Conservation (phyloP, 2,113 vertebrate species). For the Telmatochromis bifrenatus region DNA sequence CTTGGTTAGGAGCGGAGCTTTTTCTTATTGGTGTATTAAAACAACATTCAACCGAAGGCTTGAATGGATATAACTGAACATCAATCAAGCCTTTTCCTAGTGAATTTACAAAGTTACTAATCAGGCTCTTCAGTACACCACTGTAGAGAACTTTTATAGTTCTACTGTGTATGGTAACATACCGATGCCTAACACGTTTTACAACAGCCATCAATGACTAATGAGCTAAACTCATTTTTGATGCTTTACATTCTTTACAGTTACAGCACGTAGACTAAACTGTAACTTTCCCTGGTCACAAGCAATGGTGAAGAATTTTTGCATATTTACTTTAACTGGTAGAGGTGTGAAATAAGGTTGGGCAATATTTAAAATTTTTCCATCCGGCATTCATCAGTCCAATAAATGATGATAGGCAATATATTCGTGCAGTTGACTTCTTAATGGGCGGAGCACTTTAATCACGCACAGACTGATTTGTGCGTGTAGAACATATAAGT, state of each 20-base stretch:
- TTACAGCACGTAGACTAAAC: neutral
- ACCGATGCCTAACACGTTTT: neutral
- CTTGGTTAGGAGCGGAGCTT: neutral
- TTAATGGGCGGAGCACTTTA: neutral
- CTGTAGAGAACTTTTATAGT: neutral
- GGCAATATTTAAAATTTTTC: neutral
- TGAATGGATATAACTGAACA: neutral
- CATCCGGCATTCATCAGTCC: neutral
- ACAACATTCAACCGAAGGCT: neutral
- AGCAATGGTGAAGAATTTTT: neutral
- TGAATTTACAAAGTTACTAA: neutral
- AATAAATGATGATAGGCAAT: neutral
- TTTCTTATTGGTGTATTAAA: neutral
- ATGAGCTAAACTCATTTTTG: neutral
- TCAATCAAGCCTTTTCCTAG: neutral
- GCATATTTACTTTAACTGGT: neutral
- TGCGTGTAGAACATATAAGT: neutral
- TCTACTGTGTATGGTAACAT: neutral
- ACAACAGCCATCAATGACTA: neutral
- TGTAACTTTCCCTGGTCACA: neutral
- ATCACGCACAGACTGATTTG: neutral
- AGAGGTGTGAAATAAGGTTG: neutral
- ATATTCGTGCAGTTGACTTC: neutral
- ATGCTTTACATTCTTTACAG: neutral
- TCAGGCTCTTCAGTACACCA: neutral